These are phyloP conservation scores for Umimayanthus kanabou DNA, from an alignment of 92 coral and sea anemone species.

Conservation along the genomic window DNA sequence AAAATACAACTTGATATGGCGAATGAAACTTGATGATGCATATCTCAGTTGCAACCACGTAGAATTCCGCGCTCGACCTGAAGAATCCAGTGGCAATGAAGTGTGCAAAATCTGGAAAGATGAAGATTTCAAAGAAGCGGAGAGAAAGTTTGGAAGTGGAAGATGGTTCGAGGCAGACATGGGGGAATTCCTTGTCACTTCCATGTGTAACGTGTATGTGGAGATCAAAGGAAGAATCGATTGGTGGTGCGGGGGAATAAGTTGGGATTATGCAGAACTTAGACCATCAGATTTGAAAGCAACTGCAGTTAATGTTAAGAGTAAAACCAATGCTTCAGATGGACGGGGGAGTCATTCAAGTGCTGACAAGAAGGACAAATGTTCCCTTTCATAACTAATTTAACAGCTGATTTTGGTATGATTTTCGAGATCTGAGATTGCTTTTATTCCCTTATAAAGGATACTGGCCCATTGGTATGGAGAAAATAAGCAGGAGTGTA, in stretches of 20 bases:
- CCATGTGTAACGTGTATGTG: conserved; percentile 62
- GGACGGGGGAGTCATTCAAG: not conserved
- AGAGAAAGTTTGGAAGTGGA: conserved; percentile 52
- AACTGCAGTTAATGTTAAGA: not conserved
- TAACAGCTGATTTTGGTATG: too few relatives aligned
- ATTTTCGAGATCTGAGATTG: too few relatives aligned
- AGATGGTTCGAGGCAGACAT: conserved; percentile 62
- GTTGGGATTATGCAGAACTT: conserved; percentile 78
- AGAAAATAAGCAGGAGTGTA: too few relatives aligned
- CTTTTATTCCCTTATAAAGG: too few relatives aligned
- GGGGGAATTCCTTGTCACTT: conserved; percentile 64
- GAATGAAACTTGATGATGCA: conserved; percentile 65
- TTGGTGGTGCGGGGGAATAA: conserved; percentile 78
- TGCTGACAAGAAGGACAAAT: not conserved
- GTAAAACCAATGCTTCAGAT: not conserved
- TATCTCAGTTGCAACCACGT: conserved; percentile 60
- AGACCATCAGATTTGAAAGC: conserved; percentile 23
- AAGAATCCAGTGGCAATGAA: conserved; percentile 57
- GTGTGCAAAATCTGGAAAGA: conserved; percentile 67
- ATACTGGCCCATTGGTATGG: too few relatives aligned
- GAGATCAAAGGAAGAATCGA: conserved; percentile 63
- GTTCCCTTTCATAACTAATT: not conserved
- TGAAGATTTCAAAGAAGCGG: conserved; percentile 49
- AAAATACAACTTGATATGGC: conserved; percentile 59
- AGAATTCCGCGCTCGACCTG: conserved; percentile 68